Percentiles rank a stretch among this genome's conserved stretches.
Evolutionary conservation across 2,888 invertebrate genomes (phyloP).

Genomic region (Microctonus aethiopoides): DNA sequence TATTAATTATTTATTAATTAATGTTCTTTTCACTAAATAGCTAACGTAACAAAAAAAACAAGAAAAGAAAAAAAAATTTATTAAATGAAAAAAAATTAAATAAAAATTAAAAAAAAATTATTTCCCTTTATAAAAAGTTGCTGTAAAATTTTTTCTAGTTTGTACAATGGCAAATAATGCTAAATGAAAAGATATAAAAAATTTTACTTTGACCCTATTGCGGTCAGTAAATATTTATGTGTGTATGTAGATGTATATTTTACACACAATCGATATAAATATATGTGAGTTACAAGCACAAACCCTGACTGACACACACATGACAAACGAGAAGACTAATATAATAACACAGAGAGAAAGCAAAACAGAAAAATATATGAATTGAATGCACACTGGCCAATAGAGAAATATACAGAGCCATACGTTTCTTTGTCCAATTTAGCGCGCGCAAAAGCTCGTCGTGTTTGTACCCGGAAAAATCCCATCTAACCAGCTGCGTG

Average conservation of each 20-base stretch:
- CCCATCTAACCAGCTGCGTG: slow-evolving; percentile 17
- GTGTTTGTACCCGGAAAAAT: neutral
- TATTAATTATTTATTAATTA: too few species aligned
- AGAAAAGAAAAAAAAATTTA: too few species aligned
- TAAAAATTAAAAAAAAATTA: too few species aligned
- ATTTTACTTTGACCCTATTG: neutral
- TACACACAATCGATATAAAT: slow-evolving; percentile 4
- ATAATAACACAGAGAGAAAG: neutral
- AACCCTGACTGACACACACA: neutral
- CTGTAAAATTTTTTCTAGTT: neutral
- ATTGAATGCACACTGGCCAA: slow-evolving; percentile 4
- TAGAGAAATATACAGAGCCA: neutral
- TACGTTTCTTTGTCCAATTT: slow-evolving; percentile 6
- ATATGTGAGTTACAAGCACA: too few species aligned
- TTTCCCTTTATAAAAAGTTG: neutral
- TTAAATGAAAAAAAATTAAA: too few species aligned
- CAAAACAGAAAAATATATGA: neutral
- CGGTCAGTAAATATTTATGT: neutral
- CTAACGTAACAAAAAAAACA: too few species aligned
- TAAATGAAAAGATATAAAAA: neutral
- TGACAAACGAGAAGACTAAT: neutral
- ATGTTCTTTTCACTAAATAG: too few species aligned
- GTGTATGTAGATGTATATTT: neutral
- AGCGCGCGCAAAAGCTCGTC: slow-evolving; percentile 4
- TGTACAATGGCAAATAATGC: neutral